A percentile compares a stretch with the other conserved stretches of the same genome.
These are phyloP conservation scores for Ciconia stormi DNA, from an alignment of 2,113 vertebrate species.

Conservation along the genomic window DNA sequence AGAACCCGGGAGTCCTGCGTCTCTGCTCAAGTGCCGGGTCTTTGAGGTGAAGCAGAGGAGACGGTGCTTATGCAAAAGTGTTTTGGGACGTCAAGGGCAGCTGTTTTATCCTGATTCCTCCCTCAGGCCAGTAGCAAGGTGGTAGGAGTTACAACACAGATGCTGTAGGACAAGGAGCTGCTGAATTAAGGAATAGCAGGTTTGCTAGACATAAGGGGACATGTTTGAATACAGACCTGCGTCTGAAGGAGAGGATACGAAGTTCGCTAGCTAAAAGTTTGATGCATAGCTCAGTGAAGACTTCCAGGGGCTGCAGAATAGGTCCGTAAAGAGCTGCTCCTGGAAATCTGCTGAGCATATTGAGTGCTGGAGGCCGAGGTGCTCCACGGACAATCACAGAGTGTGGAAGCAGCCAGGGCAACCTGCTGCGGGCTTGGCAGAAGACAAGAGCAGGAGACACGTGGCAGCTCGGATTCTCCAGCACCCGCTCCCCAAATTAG, in stretches of 20 bases:
- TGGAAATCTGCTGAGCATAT: not conserved
- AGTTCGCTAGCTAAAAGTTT: not conserved
- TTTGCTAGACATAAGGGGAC: not conserved
- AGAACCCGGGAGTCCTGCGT: not conserved
- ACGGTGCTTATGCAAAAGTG: not conserved
- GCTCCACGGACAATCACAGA: not conserved
- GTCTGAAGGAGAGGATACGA: not conserved
- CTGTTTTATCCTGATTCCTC: not conserved
- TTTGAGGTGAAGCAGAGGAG: not conserved
- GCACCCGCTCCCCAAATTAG: not conserved
- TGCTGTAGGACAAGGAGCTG: not conserved
- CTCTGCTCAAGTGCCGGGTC: rapidly evolving
- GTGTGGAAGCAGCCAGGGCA: not conserved
- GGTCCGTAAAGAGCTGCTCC: not conserved
- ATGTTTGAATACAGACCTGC: not conserved
- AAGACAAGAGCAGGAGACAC: not conserved
- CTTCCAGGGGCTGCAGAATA: not conserved
- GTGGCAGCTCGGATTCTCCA: rapidly evolving
- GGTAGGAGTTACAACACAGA: not conserved
- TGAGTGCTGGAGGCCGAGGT: not conserved
- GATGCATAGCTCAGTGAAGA: not conserved
- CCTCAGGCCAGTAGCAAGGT: not conserved
- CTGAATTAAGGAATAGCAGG: not conserved
- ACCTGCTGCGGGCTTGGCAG: not conserved
- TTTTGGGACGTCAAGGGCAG: not conserved